Evolutionary conservation across 30 jellyfish, hydroid and myxozoan species (phyloP).

Genomic region (Catostylus mosaicus): DNA sequence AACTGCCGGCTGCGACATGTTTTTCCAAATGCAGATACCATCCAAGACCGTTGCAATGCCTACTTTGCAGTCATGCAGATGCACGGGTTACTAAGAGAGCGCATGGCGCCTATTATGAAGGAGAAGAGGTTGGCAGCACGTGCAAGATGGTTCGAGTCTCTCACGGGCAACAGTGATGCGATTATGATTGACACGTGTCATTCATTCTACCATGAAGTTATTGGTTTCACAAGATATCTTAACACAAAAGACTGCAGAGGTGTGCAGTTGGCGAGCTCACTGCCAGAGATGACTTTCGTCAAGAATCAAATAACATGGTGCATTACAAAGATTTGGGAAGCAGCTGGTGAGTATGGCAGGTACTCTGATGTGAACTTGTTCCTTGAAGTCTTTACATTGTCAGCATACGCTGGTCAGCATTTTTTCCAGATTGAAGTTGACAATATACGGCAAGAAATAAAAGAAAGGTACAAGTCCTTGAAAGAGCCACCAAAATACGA

Average conservation of each 20-base stretch:
- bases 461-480: background rate
- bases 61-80: conserved; percentile 37
- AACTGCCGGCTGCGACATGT: conserved; percentile 25
- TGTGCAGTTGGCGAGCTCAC: conserved; percentile 35
- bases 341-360: conserved; percentile 26
- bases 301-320: conserved; percentile 64
- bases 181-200: conserved; percentile 25
- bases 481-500: background rate
- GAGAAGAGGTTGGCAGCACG: background rate
- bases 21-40: conserved; percentile 9
- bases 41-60: conserved; percentile 36
- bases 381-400: conserved; percentile 30
- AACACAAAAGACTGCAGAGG: conserved; percentile 12
- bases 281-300: conserved; percentile 45
- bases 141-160: background rate
- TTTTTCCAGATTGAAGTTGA: conserved; percentile 30
- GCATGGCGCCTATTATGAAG: conserved; percentile 2
- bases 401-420: conserved; percentile 17
- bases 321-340: conserved; percentile 11
- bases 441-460: conserved; percentile 14
- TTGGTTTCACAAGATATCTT: conserved; percentile 15
- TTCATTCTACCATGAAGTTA: conserved; percentile 39
- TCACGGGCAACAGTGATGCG: background rate
- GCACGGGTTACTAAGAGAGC: conserved; percentile 26
- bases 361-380: conserved; percentile 43